These are phyloP conservation scores for Peromyscus eremicus DNA, from an alignment of 2,797 vertebrate genomes.

Conservation along the genomic window DNA sequence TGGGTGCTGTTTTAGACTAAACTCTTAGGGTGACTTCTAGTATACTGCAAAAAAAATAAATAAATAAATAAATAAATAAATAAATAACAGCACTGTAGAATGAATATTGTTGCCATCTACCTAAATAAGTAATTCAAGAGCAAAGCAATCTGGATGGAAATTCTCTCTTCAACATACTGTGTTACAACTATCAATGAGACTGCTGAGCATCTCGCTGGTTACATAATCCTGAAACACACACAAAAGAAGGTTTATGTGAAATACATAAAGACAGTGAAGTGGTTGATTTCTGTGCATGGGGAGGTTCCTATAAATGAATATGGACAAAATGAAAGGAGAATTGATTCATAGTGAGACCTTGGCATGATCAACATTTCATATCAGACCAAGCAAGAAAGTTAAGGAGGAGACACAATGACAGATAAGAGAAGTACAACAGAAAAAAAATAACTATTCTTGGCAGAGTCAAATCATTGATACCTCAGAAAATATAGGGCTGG, in stretches of 20 bases:
- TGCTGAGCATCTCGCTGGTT: neutral
- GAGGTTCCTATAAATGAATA: neutral
- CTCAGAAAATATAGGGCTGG: neutral
- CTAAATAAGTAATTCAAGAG: slow-evolving; percentile 33
- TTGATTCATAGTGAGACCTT: neutral
- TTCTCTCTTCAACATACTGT: neutral
- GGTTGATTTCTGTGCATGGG: neutral
- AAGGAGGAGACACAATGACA: neutral
- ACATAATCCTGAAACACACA: neutral
- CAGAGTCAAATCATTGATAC: slow-evolving; percentile 3
- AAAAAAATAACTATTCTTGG: neutral
- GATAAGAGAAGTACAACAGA: neutral
- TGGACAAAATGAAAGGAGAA: neutral
- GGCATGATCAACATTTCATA: neutral
- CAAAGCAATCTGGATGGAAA: slow-evolving; percentile 11
- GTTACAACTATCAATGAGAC: slow-evolving; percentile 1
- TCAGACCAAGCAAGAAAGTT: slow-evolving; percentile 15
- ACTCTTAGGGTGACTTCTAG: neutral
- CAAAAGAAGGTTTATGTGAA: slow-evolving; percentile 17
- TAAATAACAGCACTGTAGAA: neutral
- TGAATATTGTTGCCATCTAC: neutral
- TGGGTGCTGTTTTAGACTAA: neutral
- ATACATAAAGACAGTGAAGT: slow-evolving; percentile 25
- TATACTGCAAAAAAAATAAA: neutral
- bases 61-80: too few species aligned